A percentile compares a stretch with the other conserved stretches of the same genome.
Evolutionary conservation across 2,113 vertebrate genomes (phyloP).

Genomic region (Pelecanus crispus): DNA sequence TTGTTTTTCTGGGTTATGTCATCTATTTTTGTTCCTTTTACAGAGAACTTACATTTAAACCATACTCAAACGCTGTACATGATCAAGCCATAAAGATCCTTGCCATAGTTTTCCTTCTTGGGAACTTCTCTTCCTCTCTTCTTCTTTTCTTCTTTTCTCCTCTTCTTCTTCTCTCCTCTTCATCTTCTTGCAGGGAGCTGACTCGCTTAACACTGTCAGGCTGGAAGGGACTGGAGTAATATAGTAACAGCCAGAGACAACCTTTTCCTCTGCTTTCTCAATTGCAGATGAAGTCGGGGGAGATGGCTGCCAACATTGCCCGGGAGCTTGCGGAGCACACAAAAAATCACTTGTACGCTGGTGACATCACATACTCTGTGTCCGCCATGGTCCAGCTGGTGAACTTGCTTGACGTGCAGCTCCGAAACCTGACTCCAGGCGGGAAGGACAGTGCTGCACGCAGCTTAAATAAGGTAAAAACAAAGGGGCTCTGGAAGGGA

Average conservation of each 20-base stretch:
- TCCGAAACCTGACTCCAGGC: constrained; percentile 92
- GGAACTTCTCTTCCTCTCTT: not conserved
- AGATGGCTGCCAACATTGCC: constrained; percentile 93
- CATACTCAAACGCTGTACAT: fast-evolving
- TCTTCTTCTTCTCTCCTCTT: not conserved
- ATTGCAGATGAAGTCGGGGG: constrained; percentile 84
- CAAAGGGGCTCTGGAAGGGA: not conserved
- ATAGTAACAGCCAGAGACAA: not conserved
- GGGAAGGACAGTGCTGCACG: constrained; percentile 96
- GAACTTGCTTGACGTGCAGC: constrained; percentile 91
- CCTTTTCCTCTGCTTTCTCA: not conserved
- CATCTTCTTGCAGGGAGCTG: not conserved
- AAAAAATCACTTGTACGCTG: constrained; percentile 86
- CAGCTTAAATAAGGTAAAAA: constrained; percentile 93
- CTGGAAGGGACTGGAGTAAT: not conserved
- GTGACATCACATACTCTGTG: constrained; percentile 91
- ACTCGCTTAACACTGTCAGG: not conserved
- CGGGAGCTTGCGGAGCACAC: constrained; percentile 94
- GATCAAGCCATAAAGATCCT: not conserved
- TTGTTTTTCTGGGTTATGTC: not conserved
- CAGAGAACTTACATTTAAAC: not conserved
- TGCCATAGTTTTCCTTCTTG: not conserved
- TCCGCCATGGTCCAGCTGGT: constrained; percentile 94
- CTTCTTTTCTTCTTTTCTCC: not conserved
- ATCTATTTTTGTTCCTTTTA: not conserved